Conservation (phyloP, 2,888 invertebrate species). For the Hermaeophaga mercurialis region DNA sequence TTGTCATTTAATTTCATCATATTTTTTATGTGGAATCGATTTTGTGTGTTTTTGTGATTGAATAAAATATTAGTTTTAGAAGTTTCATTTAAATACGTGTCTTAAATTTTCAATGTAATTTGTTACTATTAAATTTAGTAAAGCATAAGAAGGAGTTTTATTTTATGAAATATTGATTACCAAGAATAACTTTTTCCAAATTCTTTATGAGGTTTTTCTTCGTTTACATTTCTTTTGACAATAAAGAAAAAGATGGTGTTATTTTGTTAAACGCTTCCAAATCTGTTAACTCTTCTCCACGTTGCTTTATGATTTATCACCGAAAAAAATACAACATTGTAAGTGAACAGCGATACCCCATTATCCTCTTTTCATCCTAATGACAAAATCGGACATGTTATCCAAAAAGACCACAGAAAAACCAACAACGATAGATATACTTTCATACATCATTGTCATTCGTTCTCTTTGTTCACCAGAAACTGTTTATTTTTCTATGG, state of each 20-base stretch:
- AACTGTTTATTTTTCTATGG: conserved; percentile 11
- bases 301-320: conserved; percentile 14
- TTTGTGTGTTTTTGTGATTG: too few species aligned
- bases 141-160: too few species aligned
- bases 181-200: too few species aligned
- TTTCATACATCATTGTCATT: conserved; percentile 31
- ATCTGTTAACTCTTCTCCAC: conserved; percentile 9
- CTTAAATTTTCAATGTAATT: too few species aligned
- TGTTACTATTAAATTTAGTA: too few species aligned
- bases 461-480: conserved; percentile 22
- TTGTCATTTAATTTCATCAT: too few species aligned
- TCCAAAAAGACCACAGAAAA: conserved; percentile 16
- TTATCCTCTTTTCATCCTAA: conserved; percentile 18
- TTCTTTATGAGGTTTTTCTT: too few species aligned
- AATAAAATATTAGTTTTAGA: too few species aligned
- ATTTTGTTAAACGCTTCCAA: neutral
- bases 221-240: too few species aligned
- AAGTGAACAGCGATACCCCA: conserved; percentile 22
- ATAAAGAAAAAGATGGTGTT: neutral
- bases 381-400: conserved; percentile 18
- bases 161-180: too few species aligned
- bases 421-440: conserved; percentile 24
- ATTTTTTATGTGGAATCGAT: too few species aligned
- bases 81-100: too few species aligned
- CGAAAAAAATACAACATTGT: conserved; percentile 13